Percentiles rank a stretch among this genome's conserved stretches.
These are phyloP conservation scores for Psittacula cyanocephala DNA, from an alignment of 2,113 vertebrate genomes.

Conservation along the genomic window DNA sequence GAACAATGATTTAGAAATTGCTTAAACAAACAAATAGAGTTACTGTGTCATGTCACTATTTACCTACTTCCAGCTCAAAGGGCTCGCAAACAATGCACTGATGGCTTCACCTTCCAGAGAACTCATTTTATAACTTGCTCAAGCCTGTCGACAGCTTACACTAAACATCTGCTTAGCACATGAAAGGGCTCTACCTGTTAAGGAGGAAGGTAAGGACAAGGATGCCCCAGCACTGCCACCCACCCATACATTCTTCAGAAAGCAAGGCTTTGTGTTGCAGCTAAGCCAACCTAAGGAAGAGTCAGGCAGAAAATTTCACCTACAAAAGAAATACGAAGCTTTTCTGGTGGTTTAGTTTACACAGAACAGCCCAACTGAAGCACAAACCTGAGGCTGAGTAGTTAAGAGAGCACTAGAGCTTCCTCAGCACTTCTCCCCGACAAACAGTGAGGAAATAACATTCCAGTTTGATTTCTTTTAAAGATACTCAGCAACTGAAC, in stretches of 20 bases:
- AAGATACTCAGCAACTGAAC: background rate
- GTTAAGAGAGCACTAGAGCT: background rate
- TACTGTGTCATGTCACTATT: rapidly evolving
- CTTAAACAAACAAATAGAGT: background rate
- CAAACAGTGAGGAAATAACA: background rate
- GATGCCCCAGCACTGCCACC: background rate
- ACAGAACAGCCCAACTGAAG: background rate
- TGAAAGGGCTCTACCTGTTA: background rate
- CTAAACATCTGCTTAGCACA: background rate
- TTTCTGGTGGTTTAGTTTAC: background rate
- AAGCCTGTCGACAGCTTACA: background rate
- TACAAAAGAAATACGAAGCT: background rate
- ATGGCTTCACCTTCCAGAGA: background rate
- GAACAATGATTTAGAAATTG: background rate
- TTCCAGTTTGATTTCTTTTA: background rate
- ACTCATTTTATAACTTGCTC: background rate
- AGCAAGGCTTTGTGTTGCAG: background rate
- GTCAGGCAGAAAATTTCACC: background rate
- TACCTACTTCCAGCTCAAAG: background rate
- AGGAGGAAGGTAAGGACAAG: background rate
- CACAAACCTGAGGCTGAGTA: background rate
- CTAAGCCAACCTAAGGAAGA: background rate
- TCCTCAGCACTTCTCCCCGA: background rate
- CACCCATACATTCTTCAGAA: background rate
- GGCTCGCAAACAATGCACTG: background rate